Conservation (phyloP, 2,113 vertebrate genomes). For the Montifringilla adamsi region DNA sequence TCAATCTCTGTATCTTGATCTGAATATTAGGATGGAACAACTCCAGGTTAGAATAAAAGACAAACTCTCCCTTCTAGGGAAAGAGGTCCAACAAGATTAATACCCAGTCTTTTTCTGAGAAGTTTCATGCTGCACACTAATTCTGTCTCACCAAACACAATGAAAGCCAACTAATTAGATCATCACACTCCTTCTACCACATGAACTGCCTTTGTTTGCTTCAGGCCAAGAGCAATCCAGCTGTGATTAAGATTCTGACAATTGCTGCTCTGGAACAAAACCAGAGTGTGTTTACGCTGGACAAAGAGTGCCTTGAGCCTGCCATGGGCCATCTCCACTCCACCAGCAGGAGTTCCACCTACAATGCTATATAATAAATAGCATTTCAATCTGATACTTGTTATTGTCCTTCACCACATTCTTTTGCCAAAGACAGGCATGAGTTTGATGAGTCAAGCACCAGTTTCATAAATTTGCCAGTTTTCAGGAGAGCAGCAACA, state of each 20-base stretch:
- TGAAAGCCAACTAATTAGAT: conserved; percentile 24
- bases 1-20: neutral
- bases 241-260: conserved; percentile 10
- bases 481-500: neutral
- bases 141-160: neutral
- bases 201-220: conserved; percentile 15
- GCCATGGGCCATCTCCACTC: neutral
- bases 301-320: neutral
- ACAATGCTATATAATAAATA: rapidly evolving
- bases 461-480: neutral
- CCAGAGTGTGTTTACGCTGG: neutral
- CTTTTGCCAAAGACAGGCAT: neutral
- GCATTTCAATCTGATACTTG: neutral
- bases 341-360: neutral
- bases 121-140: neutral
- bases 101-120: neutral
- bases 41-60: neutral
- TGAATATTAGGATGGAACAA: neutral
- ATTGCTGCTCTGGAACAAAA: conserved; percentile 7
- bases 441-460: neutral
- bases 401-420: neutral
- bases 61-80: neutral
- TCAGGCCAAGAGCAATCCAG: conserved; percentile 9
- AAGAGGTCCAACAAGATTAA: neutral
- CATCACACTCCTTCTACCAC: conserved; percentile 3